These are phyloP conservation scores for Scytalopus superciliaris DNA, from an alignment of 2,113 vertebrate species.

Conservation along the genomic window DNA sequence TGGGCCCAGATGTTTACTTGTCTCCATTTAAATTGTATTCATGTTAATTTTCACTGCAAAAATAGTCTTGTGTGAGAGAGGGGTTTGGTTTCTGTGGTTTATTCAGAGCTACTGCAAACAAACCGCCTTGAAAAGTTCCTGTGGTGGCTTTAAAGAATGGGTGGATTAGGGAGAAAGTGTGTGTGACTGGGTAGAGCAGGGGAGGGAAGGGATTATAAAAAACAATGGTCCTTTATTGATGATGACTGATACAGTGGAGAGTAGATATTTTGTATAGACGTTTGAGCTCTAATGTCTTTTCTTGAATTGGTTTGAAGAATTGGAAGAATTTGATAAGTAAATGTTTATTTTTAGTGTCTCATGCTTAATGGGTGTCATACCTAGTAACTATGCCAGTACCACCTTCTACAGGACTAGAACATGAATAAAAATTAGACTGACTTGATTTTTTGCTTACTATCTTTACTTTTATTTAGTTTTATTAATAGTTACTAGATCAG, in stretches of 20 bases:
- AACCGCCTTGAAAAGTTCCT: neutral
- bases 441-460: neutral
- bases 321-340: neutral
- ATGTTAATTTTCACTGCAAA: constrained; percentile 23
- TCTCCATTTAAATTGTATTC: neutral
- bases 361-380: neutral
- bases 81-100: neutral
- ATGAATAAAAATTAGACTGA: neutral
- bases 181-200: neutral
- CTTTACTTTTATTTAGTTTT: neutral
- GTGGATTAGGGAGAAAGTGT: neutral
- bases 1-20: neutral
- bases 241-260: neutral
- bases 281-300: neutral
- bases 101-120: neutral
- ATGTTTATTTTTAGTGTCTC: neutral
- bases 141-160: neutral
- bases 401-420: neutral
- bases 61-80: neutral
- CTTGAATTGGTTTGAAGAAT: neutral
- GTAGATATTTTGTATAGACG: neutral
- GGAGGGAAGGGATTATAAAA: constrained; percentile 9
- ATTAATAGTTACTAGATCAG: neutral
- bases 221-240: constrained; percentile 21
- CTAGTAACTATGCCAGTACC: neutral